These are phyloP conservation scores for Distichodus sexfasciatus DNA, from an alignment of 2,797 vertebrate species.

Conservation along the genomic window DNA sequence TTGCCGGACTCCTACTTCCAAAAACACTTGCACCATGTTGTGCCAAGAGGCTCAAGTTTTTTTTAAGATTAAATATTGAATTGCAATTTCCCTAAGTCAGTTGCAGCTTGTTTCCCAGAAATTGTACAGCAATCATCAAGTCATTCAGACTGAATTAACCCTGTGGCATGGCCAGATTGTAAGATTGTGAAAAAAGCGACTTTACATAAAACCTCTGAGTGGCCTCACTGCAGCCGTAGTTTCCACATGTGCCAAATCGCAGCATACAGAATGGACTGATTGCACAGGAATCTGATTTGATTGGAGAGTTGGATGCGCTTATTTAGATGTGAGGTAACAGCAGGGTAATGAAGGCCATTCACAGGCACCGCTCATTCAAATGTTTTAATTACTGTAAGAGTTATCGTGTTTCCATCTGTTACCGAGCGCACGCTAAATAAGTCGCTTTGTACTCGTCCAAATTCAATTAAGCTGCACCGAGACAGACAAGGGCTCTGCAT, in stretches of 20 bases:
- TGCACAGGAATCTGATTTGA: slow-evolving; percentile 33
- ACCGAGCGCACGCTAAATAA: slow-evolving; percentile 39
- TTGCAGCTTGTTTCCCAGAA: no score
- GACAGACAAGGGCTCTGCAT: slow-evolving; percentile 16
- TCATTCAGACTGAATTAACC: no score
- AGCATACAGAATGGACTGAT: slow-evolving; percentile 35
- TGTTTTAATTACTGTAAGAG: slow-evolving; percentile 51
- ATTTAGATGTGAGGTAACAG: slow-evolving; percentile 42
- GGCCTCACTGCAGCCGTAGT: neutral
- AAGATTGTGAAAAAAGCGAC: neutral
- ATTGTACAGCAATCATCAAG: no score
- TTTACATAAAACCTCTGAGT: neutral
- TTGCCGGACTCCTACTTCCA: no score
- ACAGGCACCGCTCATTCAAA: slow-evolving; percentile 43
- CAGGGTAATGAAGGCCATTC: slow-evolving; percentile 43
- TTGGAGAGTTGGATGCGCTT: slow-evolving; percentile 29
- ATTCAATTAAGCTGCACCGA: slow-evolving; percentile 47
- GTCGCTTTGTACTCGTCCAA: slow-evolving; percentile 50
- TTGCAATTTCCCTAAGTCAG: no score
- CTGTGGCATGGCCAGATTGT: neutral
- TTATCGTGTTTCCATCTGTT: slow-evolving; percentile 52
- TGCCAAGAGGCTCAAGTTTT: no score
- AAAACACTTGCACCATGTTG: no score
- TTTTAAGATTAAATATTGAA: no score
- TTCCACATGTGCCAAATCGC: slow-evolving; percentile 1